Conservation (phyloP, 2,888 invertebrate genomes). For the Drosophila nr. fundita region DNA sequence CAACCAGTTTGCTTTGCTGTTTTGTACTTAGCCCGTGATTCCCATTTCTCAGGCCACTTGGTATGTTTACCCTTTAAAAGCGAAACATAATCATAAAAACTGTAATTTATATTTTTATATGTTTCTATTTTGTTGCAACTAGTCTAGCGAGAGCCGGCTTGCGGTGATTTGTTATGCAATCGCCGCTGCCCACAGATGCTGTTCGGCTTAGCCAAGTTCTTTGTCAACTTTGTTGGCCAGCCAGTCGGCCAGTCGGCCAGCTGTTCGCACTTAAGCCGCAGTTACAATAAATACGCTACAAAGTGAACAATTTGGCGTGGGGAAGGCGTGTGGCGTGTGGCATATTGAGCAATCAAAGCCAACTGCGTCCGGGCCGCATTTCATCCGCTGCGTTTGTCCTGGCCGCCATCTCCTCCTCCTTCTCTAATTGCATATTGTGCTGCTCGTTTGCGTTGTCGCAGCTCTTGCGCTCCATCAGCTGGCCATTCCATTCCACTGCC, state of each 20-base stretch:
- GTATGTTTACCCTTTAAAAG: neutral
- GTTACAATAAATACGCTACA: conserved; percentile 64
- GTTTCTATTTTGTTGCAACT: neutral
- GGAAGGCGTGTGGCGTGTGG: conserved; percentile 1
- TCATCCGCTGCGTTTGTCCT: conserved; percentile 11
- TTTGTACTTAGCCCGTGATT: neutral
- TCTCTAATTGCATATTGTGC: conserved; percentile 75
- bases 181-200: conserved; percentile 37
- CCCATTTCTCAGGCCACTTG: neutral
- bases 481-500: conserved; percentile 23
- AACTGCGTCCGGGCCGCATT: conserved; percentile 63
- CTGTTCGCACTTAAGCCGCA: conserved; percentile 74
- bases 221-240: conserved; percentile 63
- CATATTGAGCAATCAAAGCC: conserved; percentile 79
- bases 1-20: neutral
- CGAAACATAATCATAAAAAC: neutral
- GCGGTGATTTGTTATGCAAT: conserved; percentile 44
- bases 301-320: neutral
- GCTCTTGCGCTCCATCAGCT: conserved; percentile 62
- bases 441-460: conserved; percentile 74
- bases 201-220: conserved; percentile 68
- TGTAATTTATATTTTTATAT: neutral
- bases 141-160: neutral
- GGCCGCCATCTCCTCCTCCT: conserved; percentile 27
- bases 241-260: conserved; percentile 17